Base-by-base conservation (phyloP, 2,888 invertebrate genomes). In the Nomada ruficornis region DNA sequence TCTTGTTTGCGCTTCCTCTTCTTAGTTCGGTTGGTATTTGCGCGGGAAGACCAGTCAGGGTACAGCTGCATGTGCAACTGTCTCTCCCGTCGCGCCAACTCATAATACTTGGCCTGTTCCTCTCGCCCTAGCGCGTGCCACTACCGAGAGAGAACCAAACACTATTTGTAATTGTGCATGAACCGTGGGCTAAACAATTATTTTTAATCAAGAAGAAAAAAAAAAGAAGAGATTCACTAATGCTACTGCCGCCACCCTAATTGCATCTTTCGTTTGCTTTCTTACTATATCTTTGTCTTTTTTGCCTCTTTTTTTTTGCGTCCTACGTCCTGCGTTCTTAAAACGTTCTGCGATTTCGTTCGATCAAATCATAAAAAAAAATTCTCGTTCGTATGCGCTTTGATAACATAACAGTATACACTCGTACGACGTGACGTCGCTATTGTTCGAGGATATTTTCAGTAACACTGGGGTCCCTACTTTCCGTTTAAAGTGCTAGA, bases 121-220 rank as follows among this genome's bases (percentile, higher is more conserved):
- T 98, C 98, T 95, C 98, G 97, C 95, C 98, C 98, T 96, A 99
- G 97, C 95, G 98, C 98, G 96, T 99, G 99, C 99, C 99, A 99
- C 98, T 99, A 95, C 91, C 94, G 93, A 95, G 94, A 92, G 91
- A 93, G 93, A 93, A 93, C 92, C 92, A 93, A 94, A 94, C 92
- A 93, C 91, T 92, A 92, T 91, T 89, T 92, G 85, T 84, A 88
- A 89, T 89, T 89, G 80, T 83, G 86, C 79, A 88, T 86, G 80
- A 86, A 87, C 89, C 89, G 90, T 86, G 65, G 74, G 64, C 88
- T 89, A 88, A 85, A 86, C 81, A 87, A 89, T 85, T 79, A 86
- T 84, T 89, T 84, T 86, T 86, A 88, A 88, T 88, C 88, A 90
- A 88, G 87, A 88, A 85, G 82, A 88, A 85, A 86, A 89, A 85